Base-by-base conservation (phyloP, 2,797 vertebrate species). In the Myotis planiceps region DNA sequence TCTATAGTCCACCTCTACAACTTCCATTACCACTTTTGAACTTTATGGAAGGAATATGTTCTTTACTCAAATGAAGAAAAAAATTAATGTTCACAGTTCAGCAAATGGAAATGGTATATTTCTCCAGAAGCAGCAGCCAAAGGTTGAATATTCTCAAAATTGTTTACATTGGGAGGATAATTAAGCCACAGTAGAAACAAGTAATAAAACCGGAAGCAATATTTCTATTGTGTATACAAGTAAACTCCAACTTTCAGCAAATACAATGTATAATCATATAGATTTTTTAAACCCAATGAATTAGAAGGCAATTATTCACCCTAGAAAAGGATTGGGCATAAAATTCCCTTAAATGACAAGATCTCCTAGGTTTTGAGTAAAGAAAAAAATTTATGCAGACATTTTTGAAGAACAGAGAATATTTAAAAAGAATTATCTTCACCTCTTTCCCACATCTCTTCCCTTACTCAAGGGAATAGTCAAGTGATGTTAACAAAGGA, bases 21-120 rank as follows among this genome's bases (percentile, higher is more conserved):
- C 6, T 75, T 49, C 39, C 42, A 72, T 16, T 10, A 71, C 19
- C 34, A 51, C 39, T 88, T 72, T 88, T 45, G 21, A 93, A 79
- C 4, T 9, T 87, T 16, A 60, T 34, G 34, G 34, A 45, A 34
- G 27, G 29, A 34, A 34, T 63, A 32, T 37, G 15, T 63, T 83
- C 74, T 84, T 75, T 15, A 90, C 75, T n/a, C 65, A 92, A 90
- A 83, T 27, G 34, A 63, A 94, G 16, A 80, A 45, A 32, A 88
- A 81, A 71, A 47, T 66, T 55, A 34, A 66, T 51, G 23, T 58
- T 71, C 39, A 75, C 0, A 53, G 53, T 88, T 82, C 16, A 79
- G 25, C 75, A 92, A 60, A 16, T 25, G 66, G 29, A 16, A 78
- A n/a, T 21, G 42, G n/a, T 49, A 0, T 9, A 51, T 71, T 39